A percentile compares a stretch with the other conserved stretches of the same genome.
Evolutionary conservation across 2,797 vertebrate species (phyloP).

Genomic region (Australoheros facetus): DNA sequence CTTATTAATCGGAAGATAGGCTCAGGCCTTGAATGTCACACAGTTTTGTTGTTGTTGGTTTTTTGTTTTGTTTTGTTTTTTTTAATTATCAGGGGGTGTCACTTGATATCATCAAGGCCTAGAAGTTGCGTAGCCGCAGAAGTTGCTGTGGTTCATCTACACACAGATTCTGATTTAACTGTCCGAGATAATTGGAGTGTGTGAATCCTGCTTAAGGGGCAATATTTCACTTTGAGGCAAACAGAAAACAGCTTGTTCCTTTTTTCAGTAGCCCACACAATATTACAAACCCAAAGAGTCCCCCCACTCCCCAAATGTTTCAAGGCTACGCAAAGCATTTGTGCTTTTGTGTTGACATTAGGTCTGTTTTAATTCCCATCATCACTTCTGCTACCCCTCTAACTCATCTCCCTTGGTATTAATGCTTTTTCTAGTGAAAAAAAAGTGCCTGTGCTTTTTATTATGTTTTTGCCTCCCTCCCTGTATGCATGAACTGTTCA

Average conservation of each 20-base stretch:
- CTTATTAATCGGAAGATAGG: constrained; percentile 45
- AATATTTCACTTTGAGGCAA: constrained; percentile 55
- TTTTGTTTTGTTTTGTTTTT: constrained; percentile 1
- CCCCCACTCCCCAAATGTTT: constrained; percentile 7
- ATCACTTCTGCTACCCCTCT: constrained; percentile 32
- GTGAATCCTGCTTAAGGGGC: constrained; percentile 33
- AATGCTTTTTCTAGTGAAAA: constrained; percentile 32
- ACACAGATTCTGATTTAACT: constrained; percentile 36
- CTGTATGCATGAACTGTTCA: constrained; percentile 59
- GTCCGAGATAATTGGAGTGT: constrained; percentile 29
- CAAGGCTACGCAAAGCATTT: constrained; percentile 39
- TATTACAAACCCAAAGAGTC: constrained; percentile 42
- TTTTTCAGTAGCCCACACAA: constrained; percentile 43
- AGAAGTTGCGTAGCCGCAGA: constrained; percentile 10
- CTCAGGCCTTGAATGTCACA: constrained; percentile 19
- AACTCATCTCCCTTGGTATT: constrained; percentile 41
- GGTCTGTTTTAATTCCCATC: constrained; percentile 69
- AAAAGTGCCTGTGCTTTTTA: constrained; percentile 42
- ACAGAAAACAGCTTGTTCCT: constrained; percentile 56
- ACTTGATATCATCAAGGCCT: constrained; percentile 30
- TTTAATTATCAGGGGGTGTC: constrained; percentile 42
- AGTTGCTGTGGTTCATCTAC: constrained; percentile 24
- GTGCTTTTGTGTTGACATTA: constrained; percentile 58
- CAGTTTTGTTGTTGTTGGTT: constrained; percentile 14
- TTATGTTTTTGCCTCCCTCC: constrained; percentile 56